Base-by-base conservation (phyloP, 2,113 vertebrate genomes). In the Apus apus region DNA sequence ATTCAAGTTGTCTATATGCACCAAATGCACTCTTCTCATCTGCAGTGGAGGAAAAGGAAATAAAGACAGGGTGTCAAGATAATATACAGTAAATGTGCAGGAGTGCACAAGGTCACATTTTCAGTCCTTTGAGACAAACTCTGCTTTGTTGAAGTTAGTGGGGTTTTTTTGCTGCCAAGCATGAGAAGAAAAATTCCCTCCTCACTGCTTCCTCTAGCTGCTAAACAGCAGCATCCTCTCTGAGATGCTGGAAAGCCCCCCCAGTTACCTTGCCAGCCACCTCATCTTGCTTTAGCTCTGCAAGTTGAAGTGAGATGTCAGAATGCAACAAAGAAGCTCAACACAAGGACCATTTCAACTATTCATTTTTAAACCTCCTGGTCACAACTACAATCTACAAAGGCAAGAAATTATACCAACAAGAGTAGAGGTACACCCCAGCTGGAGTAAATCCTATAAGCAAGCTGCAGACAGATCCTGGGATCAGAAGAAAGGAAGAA, bases 1-100 rank as follows among this genome's bases (percentile, higher is more conserved):
- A 94, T 79, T 51, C 46, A 79, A 77, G 9, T 26, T 79, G 57
- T 60, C 71, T 77, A 54, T 81, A 29, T 62, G n/a, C 32, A 85
- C 23, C 11, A 78, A 81, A 54, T 9, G 13, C 32, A 56, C 26
- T 36, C 40, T 75, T 58, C 58, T 83, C 67, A 79, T 76, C 54
- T 72, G n/a, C 40, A 79, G 50, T 0, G 0, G 45, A 75, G 50
- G 67, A 78, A 78, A 91, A 72, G 61, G 50, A 94, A 95, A 78
- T 58, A 84, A 89, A 92, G 61, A 79, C n/a, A 71, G 45, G 15
- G 75, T 70, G 36, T 72, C 72, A 91, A 76, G 80, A 62, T 73
- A 89, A 32, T 75, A 72, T 38, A 82, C 21, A 79, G 36, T 50
- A 85, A 82, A 89, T 60, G 29, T 45, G 29, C 46, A 85, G 11